Conservation (phyloP, 2,888 invertebrate species). For the Temnothorax ravouxi region DNA sequence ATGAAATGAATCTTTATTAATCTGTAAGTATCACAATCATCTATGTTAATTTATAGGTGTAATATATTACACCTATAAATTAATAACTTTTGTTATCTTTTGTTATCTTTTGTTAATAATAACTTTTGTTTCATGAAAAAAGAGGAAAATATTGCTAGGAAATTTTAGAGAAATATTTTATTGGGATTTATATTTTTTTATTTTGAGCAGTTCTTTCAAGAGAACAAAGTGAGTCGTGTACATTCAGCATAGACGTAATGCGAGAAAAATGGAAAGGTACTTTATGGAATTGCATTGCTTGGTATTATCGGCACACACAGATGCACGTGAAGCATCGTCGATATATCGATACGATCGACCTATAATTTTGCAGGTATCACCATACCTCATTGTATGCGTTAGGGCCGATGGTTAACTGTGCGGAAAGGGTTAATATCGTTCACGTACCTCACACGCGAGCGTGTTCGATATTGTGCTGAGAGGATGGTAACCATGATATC, state of each 20-base stretch:
- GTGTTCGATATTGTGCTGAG: background rate
- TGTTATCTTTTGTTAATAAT: too few relatives aligned
- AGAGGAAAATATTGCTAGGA: background rate
- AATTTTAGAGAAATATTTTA: slow-evolving; percentile 30
- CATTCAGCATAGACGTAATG: background rate
- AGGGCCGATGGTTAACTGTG: background rate
- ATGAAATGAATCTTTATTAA: background rate
- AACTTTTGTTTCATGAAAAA: background rate
- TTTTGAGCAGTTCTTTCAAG: background rate
- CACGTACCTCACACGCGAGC: background rate
- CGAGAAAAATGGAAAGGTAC: background rate
- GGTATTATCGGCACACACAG: background rate
- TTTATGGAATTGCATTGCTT: background rate
- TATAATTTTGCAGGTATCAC: slow-evolving; percentile 15
- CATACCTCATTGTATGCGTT: background rate
- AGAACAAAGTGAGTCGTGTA: background rate
- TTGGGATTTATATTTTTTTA: background rate
- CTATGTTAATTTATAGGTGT: background rate
- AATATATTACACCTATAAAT: too few relatives aligned
- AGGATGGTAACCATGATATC: background rate
- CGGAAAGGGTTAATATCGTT: slow-evolving; percentile 27
- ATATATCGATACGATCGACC: background rate
- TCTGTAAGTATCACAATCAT: slow-evolving; percentile 6
- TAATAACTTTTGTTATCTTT: too few relatives aligned
- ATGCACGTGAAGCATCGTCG: background rate